Evolutionary conservation across 2,888 invertebrate genomes (phyloP).

Genomic region (Eretmocerus hayati): DNA sequence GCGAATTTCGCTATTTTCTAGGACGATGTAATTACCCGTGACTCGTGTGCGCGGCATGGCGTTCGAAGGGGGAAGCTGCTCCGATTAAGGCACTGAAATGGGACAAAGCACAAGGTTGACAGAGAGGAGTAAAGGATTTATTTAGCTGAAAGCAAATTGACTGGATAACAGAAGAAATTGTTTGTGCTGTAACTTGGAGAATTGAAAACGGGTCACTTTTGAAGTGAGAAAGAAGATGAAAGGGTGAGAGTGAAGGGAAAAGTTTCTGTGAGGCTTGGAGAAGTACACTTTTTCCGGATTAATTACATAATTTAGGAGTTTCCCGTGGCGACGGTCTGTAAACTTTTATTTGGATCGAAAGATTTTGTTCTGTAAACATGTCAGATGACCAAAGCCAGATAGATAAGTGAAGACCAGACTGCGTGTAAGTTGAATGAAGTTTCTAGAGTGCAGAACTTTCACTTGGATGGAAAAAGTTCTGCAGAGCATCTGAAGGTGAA

Average conservation of each 20-base stretch:
- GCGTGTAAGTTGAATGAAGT: too few relatives aligned
- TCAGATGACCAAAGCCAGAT: too few relatives aligned
- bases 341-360: too few relatives aligned
- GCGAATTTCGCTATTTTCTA: slow-evolving; percentile 14
- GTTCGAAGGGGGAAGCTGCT: not conserved
- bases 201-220: too few relatives aligned
- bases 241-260: not conserved
- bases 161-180: not conserved
- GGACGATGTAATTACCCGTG: slow-evolving; percentile 11
- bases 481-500: too few relatives aligned
- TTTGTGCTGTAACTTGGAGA: too few relatives aligned
- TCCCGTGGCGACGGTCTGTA: too few relatives aligned
- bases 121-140: not conserved
- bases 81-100: not conserved
- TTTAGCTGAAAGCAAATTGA: not conserved
- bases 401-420: too few relatives aligned
- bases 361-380: too few relatives aligned
- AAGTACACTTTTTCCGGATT: not conserved
- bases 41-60: not conserved
- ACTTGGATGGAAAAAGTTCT: too few relatives aligned
- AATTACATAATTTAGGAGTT: too few relatives aligned
- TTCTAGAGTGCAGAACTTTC: too few relatives aligned
- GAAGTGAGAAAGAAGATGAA: not conserved
- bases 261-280: not conserved
- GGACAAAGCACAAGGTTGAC: not conserved